phyloP scores from a whole-genome alignment of 2,113 vertebrate genomes.

The Plecotus auritus region DNA sequence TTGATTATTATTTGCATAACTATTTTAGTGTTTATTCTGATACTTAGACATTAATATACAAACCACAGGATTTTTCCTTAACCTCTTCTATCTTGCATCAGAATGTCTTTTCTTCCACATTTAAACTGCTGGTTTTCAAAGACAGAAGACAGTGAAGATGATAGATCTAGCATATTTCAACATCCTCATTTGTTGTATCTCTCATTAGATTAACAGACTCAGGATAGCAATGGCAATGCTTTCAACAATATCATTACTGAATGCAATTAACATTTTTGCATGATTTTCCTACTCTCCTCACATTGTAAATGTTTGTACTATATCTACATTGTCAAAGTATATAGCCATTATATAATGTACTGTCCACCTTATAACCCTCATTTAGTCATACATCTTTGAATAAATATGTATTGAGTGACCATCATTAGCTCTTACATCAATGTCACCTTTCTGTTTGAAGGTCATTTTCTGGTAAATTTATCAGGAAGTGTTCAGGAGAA shows the following conservation, averaged over 20 bases:
- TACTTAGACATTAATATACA: neutral
- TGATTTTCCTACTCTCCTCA: neutral
- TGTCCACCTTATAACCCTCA: neutral
- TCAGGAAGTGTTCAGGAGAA: neutral
- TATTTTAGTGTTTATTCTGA: neutral
- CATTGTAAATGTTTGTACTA: neutral
- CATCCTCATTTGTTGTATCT: neutral
- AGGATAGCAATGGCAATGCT: neutral
- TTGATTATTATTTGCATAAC: neutral
- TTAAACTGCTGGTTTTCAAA: neutral
- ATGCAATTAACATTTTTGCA: neutral
- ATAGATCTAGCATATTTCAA: neutral
- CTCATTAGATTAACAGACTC: neutral
- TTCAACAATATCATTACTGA: neutral
- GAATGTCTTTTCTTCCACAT: neutral
- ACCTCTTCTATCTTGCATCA: neutral
- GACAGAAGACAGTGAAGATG: neutral
- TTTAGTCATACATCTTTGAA: neutral
- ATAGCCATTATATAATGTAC: neutral
- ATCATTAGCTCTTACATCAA: neutral
- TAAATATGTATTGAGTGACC: neutral
- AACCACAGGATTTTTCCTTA: neutral
- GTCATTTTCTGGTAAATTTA: neutral
- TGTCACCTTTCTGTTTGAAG: neutral
- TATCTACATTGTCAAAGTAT: neutral